Evolutionary conservation across 2,888 invertebrate species (phyloP), one percentile per base, ranked within the genome.

Genomic region (Philaethria dido): DNA sequence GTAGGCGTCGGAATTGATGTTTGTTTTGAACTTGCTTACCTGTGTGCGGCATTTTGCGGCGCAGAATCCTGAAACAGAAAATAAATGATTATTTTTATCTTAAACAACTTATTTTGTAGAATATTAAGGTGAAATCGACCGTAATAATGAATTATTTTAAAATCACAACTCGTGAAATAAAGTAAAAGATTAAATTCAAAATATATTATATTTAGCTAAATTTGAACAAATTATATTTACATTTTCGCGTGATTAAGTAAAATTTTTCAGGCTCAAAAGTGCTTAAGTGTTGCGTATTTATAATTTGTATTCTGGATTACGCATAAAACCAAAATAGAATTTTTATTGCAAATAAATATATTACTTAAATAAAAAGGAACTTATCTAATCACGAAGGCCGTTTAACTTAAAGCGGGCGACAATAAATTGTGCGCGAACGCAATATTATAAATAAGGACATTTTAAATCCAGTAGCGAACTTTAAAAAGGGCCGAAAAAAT

Each of bases 21-120:
- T 70, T 61, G 55, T 60, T 61, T 65, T 59, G 44, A 39, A 60
- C 42, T 39, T 4, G 48, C 64, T 62, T 86, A 90, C 91, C 91
- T 83, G 91, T 91, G 73, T 91, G 91, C 70, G 91, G 91, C 91
- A 91, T 91, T 75, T 73, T 80, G 67, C 59, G 73, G 39, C 68
- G 66, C 67, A 70, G 52, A 59, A 68, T 72, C 68, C 78, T 79
- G 78, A 67, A 78, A 79, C 75, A 70, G 70, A 72, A 45, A 11
- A 70, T 64, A 69, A 69, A 66, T n/a, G 61, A 61, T 63, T 55
- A 54, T 64, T 69, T 47, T 57, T 33, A 39, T 25, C 45, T 59
- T 14, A 5, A 42, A 44, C 8, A 62, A 50, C 14, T 62, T 52
- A 62, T 29, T 62, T 52, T 33, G 9, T 44, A 22, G 22, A 45